These are phyloP conservation scores for Taenaris catops DNA, from an alignment of 2,888 invertebrate genomes.

Conservation along the genomic window DNA sequence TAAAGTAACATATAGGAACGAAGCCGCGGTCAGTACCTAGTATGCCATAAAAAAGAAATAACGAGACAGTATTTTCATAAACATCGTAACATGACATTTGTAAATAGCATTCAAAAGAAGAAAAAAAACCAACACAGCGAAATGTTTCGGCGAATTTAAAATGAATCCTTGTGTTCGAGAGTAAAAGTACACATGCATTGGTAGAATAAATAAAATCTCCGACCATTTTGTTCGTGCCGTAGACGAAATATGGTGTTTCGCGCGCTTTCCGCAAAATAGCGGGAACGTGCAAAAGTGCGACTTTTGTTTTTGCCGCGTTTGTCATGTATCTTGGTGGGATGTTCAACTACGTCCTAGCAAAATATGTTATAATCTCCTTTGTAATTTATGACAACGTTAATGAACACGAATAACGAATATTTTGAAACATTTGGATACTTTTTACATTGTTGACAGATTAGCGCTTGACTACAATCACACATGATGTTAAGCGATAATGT, in stretches of 20 bases:
- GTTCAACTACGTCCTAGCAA: conserved; percentile 22
- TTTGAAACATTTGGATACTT: too few relatives aligned
- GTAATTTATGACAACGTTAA: conserved; percentile 1
- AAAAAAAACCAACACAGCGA: not conserved
- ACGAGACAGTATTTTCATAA: too few relatives aligned
- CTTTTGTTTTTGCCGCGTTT: conserved; percentile 29
- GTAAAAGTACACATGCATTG: conserved; percentile 13
- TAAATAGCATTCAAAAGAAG: too few relatives aligned
- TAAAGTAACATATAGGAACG: too few relatives aligned
- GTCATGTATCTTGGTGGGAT: conserved; percentile 29
- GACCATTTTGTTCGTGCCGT: conserved; percentile 18
- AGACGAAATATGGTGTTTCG: conserved; percentile 21
- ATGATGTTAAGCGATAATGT: too few relatives aligned
- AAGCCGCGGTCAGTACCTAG: too few relatives aligned
- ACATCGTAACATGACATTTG: too few relatives aligned
- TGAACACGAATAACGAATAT: too few relatives aligned
- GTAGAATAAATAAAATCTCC: conserved; percentile 19
- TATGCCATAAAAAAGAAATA: too few relatives aligned
- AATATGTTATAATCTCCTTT: too few relatives aligned
- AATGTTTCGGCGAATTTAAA: conserved; percentile 2
- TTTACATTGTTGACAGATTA: not conserved
- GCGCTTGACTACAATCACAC: not conserved
- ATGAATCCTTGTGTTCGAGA: conserved; percentile 7
- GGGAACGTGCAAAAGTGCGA: conserved; percentile 25
- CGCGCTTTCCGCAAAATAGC: conserved; percentile 26